Evolutionary conservation across 2,888 invertebrate genomes (phyloP).

Genomic region (Linnaemya tessellans): DNA sequence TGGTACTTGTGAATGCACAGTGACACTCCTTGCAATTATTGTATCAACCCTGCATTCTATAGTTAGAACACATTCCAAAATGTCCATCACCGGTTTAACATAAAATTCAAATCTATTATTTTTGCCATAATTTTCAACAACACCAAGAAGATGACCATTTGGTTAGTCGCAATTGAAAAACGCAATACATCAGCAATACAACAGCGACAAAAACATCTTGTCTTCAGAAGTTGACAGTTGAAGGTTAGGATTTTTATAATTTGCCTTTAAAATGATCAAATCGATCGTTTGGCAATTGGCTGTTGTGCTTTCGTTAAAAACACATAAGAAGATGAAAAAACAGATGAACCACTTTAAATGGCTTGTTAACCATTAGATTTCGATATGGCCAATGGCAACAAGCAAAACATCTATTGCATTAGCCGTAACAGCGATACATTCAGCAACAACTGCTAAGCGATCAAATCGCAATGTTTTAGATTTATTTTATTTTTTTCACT

Average conservation of each 20-base stretch:
- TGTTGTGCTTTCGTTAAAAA: conserved; percentile 40
- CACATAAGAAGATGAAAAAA: background rate
- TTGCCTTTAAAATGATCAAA: conserved; percentile 66
- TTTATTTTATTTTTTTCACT: conserved; percentile 20
- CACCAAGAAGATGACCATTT: conserved; percentile 62
- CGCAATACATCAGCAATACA: background rate
- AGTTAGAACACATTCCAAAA: conserved; percentile 59
- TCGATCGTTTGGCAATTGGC: conserved; percentile 63
- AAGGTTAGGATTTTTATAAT: conserved; percentile 70
- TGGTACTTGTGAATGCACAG: background rate
- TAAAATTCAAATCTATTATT: conserved; percentile 58
- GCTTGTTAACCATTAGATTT: conserved; percentile 53
- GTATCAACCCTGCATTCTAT: conserved; percentile 3
- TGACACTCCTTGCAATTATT: conserved; percentile 15
- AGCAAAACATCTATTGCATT: conserved; percentile 16
- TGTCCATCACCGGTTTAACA: conserved; percentile 45
- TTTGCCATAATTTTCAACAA: conserved; percentile 60
- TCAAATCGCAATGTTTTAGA: conserved; percentile 46
- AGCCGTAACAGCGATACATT: conserved; percentile 25
- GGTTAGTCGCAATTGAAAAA: conserved; percentile 13
- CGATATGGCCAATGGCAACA: conserved; percentile 52
- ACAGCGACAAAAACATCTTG: conserved; percentile 55
- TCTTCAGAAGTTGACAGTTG: conserved; percentile 67
- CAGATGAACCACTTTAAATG: conserved; percentile 71
- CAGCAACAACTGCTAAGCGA: conserved; percentile 51